Evolutionary conservation across 2,888 invertebrate species (phyloP).

Genomic region (Limnephilus rhombicus): DNA sequence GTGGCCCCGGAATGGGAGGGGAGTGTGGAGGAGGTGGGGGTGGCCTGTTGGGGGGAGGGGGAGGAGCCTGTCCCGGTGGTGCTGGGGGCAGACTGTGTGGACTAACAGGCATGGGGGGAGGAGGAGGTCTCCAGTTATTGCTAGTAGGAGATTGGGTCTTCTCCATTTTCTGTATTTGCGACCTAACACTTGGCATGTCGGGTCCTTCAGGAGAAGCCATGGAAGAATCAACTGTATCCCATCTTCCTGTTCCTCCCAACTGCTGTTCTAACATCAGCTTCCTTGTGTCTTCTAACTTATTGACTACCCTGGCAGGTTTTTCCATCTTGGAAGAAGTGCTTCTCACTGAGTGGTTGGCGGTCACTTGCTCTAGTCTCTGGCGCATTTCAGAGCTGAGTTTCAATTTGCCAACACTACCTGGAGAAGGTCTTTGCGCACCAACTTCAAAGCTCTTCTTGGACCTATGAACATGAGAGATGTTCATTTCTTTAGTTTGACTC

Average conservation of each 20-base stretch:
- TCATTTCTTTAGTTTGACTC: conserved; percentile 71
- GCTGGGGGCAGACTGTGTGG: conserved; percentile 77
- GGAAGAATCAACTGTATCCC: conserved; percentile 76
- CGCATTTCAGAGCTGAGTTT: conserved; percentile 95
- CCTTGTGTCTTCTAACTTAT: conserved; percentile 91
- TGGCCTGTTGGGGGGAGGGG: conserved; percentile 79
- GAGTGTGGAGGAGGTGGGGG: conserved; percentile 79
- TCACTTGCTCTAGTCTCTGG: conserved; percentile 91
- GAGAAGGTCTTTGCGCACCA: conserved; percentile 88
- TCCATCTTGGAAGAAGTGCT: conserved; percentile 83
- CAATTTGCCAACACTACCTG: conserved; percentile 93
- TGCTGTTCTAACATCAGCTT: conserved; percentile 92
- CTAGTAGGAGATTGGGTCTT: conserved; percentile 72
- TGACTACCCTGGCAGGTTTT: conserved; percentile 83
- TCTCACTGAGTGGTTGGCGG: conserved; percentile 91
- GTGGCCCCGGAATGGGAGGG: conserved; percentile 81
- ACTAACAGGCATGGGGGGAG: conserved; percentile 81
- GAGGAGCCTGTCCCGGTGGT: conserved; percentile 80
- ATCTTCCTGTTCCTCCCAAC: conserved; percentile 83
- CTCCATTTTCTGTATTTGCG: conserved; percentile 81
- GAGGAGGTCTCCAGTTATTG: conserved; percentile 73
- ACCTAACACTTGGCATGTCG: conserved; percentile 72
- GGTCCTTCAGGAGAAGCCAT: conserved; percentile 67
- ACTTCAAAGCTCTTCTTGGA: conserved; percentile 86
- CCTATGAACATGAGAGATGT: conserved; percentile 53